Evolutionary conservation across 2,113 vertebrate species (phyloP).

Genomic region (Mesitornis unicolor): DNA sequence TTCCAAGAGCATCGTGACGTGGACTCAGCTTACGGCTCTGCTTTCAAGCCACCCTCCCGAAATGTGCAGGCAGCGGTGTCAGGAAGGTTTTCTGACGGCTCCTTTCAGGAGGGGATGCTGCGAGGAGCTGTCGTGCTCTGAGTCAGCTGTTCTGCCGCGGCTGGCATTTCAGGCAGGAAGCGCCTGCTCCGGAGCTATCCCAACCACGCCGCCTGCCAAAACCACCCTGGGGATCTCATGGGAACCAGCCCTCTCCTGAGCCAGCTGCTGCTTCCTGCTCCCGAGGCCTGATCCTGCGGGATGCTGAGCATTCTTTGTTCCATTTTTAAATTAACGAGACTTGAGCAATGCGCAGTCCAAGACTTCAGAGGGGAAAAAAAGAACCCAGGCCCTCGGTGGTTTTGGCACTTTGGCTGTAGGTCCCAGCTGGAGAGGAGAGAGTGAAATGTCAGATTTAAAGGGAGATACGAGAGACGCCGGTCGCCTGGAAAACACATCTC

Average conservation of each 20-base stretch:
- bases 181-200: not conserved
- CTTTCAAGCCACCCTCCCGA: not conserved
- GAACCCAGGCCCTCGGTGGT: not conserved
- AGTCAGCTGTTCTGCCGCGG: constrained; percentile 38
- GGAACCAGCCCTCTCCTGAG: not conserved
- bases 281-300: constrained; percentile 44
- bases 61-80: not conserved
- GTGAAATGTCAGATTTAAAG: not conserved
- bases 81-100: not conserved
- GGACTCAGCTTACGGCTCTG: not conserved
- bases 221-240: not conserved
- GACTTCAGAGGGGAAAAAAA: not conserved
- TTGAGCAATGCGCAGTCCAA: not conserved
- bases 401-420: fast-evolving
- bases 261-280: constrained; percentile 43
- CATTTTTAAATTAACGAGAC: constrained; percentile 11
- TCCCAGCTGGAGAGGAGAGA: not conserved
- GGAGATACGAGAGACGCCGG: not conserved
- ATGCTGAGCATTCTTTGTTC: constrained; percentile 47
- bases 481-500: not conserved
- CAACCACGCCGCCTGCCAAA: not conserved
- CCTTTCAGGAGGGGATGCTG: constrained; percentile 3
- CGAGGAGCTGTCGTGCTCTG: constrained; percentile 15
- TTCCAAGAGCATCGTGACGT: not conserved
- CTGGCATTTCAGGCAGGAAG: constrained; percentile 1